These are phyloP conservation scores for Dorcus hopei DNA, from an alignment of 2,888 invertebrate genomes.

Conservation along the genomic window DNA sequence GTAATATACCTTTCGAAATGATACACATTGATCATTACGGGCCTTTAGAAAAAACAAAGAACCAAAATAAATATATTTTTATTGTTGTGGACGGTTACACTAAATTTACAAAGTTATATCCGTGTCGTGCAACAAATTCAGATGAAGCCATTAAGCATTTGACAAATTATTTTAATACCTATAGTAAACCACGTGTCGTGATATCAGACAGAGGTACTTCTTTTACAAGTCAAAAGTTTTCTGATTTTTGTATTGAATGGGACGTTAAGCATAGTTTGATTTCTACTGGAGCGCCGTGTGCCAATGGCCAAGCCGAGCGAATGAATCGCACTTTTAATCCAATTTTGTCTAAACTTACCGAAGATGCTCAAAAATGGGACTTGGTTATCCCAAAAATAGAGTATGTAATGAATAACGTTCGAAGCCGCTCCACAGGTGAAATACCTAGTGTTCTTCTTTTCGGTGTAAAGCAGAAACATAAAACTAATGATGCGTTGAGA, in stretches of 20 bases:
- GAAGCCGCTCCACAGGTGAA: constrained; percentile 25
- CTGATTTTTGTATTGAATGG: constrained; percentile 20
- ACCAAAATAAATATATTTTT: constrained; percentile 26
- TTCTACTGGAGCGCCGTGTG: constrained; percentile 30
- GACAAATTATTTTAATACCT: constrained; percentile 23
- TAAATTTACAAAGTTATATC: constrained; percentile 30
- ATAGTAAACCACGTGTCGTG: constrained; percentile 25
- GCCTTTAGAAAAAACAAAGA: constrained; percentile 26
- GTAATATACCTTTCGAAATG: constrained; percentile 28
- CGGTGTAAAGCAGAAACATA: constrained; percentile 29
- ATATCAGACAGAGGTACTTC: constrained; percentile 32
- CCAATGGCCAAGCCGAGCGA: constrained; percentile 35
- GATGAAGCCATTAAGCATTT: constrained; percentile 24
- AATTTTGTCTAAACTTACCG: constrained; percentile 27
- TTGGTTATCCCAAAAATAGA: constrained; percentile 13
- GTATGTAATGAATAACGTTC: constrained; percentile 21
- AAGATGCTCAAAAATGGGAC: constrained; percentile 25
- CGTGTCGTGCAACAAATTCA: constrained; percentile 20
- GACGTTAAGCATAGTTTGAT: constrained; percentile 28
- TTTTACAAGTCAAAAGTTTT: constrained; percentile 30
- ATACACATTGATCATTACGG: constrained; percentile 35
- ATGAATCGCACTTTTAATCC: constrained; percentile 26
- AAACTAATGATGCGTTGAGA: constrained; percentile 10
- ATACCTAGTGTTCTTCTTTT: constrained; percentile 31
- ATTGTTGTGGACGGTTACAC: constrained; percentile 32